These are phyloP conservation scores for Apodemia hepburni DNA, from an alignment of 2,888 invertebrate species.

Conservation along the genomic window DNA sequence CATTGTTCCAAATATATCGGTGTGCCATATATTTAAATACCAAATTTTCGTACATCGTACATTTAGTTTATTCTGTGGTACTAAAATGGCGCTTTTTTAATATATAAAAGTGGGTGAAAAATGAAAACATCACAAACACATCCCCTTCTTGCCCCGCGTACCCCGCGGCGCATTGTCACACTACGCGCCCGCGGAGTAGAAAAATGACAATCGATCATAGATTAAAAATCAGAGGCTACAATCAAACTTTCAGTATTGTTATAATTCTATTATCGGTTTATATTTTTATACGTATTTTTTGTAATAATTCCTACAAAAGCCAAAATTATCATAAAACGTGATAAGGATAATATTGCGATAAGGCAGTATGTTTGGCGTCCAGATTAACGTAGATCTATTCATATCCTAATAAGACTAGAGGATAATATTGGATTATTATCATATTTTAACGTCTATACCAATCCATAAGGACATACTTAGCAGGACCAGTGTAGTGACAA, in stretches of 20 bases:
- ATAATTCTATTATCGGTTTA: no score
- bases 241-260: background rate
- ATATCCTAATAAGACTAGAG: no score
- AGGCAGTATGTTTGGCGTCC: no score
- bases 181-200: slow-evolving; percentile 55
- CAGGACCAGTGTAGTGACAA: no score
- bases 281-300: background rate
- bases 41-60: background rate
- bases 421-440: no score
- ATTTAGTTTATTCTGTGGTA: slow-evolving; percentile 1
- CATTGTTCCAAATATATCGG: slow-evolving; percentile 4
- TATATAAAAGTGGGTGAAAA: slow-evolving; percentile 59
- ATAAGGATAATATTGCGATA: no score
- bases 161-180: slow-evolving; percentile 57
- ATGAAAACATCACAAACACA: slow-evolving; percentile 69
- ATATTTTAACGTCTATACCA: no score
- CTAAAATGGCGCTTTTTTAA: slow-evolving; percentile 11
- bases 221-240: slow-evolving; percentile 28
- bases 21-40: background rate
- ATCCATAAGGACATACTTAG: no score
- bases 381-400: no score
- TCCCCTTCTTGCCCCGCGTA: slow-evolving; percentile 33
- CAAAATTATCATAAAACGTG: no score
- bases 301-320: no score
- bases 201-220: slow-evolving; percentile 57